These are phyloP conservation scores for Pelochelys cantorii DNA, from an alignment of 2,797 vertebrate species.

Conservation along the genomic window DNA sequence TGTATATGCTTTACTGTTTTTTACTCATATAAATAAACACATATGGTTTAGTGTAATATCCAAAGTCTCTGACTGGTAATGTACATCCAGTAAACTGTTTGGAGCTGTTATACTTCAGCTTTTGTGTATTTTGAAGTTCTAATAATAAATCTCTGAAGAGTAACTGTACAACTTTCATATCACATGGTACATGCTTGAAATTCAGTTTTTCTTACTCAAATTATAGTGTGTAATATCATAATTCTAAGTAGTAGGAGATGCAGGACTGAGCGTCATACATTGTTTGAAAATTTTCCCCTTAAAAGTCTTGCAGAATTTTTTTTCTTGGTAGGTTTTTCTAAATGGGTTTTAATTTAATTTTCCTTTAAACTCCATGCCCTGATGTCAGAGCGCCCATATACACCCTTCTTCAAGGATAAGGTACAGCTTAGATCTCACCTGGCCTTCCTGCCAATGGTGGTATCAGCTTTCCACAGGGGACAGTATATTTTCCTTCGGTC, in stretches of 20 bases:
- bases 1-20: conserved; percentile 36
- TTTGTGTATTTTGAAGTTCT: neutral
- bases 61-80: conserved; percentile 7
- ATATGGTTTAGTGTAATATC: conserved; percentile 42
- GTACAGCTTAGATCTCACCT: too few relatives aligned
- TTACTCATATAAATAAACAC: conserved; percentile 47
- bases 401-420: too few relatives aligned
- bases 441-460: too few relatives aligned
- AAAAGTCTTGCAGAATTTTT: conserved; percentile 2
- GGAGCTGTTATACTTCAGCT: neutral
- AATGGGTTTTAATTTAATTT: neutral
- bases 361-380: too few relatives aligned
- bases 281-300: neutral
- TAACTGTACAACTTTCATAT: neutral
- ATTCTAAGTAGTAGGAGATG: neutral
- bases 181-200: neutral
- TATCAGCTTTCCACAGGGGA: too few relatives aligned
- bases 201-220: conserved; percentile 30
- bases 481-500: too few relatives aligned
- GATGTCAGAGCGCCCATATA: too few relatives aligned
- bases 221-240: neutral
- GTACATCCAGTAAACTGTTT: conserved; percentile 28
- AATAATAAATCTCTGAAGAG: neutral
- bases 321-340: neutral
- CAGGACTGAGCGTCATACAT: neutral